Evolutionary conservation across 2,888 invertebrate genomes (phyloP), one percentile per base, ranked within the genome.

Genomic region (Altica lythri): DNA sequence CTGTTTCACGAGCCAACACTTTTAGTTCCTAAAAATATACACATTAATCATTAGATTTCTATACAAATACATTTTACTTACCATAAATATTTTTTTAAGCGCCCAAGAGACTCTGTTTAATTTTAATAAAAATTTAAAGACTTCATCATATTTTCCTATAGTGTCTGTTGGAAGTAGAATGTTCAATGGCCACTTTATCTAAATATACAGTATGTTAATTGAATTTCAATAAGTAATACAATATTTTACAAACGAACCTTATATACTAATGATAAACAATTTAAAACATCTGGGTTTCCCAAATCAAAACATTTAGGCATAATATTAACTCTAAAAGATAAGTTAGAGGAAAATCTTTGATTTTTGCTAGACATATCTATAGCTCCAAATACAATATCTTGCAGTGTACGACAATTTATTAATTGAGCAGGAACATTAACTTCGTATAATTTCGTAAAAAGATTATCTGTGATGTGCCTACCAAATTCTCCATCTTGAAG

Each of bases 401-500:
- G 86, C 30, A 90, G 73, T 4, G 85, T 85, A 1, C 84, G 82
- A 46, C 82, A 85, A 70, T 89, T 88, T 53, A 90, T 79, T 53
- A 90, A 68, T 65, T 88, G 86, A 9, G 80, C 78, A 0, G 89
- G 88, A 63, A 81, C 79, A 18, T 83, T 74, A 1, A 83, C 85
- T n/a, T 81, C 80, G 48, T 85, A 84, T 44, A 90, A 72, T 57
- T 84, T 84, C 0, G 81, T 78, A 60, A 89, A 88, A 53, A 91
- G 74, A 59, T 85, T 86, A 43, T 84, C 81, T 25, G 88, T 88
- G 10, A 91, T 83, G 61, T 84, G 84, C 22, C 83, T 82, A 0
- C 86, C 86, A 72, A 90, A 91, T 73, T 90, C 89, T 1, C 90
- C 90, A 63, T 91, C 89, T 79, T 89, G 81, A 16, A 90, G 71